phyloP scores from a whole-genome alignment of 1,140 invertebrate genomes.

The Calephelis nemesis region DNA sequence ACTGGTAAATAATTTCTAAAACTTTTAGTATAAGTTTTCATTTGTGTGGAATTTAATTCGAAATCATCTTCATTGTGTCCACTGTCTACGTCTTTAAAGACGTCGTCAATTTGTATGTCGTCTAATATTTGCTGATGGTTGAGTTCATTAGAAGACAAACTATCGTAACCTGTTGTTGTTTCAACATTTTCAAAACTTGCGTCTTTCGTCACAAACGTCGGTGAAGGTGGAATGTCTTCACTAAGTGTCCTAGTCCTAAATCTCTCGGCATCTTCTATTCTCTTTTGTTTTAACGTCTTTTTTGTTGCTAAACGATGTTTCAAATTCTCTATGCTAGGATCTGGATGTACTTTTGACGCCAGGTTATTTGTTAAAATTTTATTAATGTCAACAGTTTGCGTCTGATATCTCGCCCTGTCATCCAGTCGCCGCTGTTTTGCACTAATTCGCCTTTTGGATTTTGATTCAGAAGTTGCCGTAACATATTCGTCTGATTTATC shows the following conservation, averaged over 20 bases:
- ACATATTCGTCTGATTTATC: slow-evolving; percentile 68
- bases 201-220: slow-evolving; percentile 68
- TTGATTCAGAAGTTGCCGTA: slow-evolving; percentile 55
- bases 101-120: slow-evolving; percentile 52
- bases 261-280: slow-evolving; percentile 81
- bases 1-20: slow-evolving; percentile 71
- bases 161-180: slow-evolving; percentile 71
- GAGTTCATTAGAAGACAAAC: slow-evolving; percentile 63
- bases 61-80: slow-evolving; percentile 83
- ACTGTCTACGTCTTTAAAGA: slow-evolving; percentile 57
- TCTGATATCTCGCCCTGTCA: slow-evolving; percentile 85
- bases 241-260: slow-evolving; percentile 83
- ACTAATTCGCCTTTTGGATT: slow-evolving; percentile 53
- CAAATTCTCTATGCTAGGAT: slow-evolving; percentile 71
- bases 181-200: slow-evolving; percentile 69
- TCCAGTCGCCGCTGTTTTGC: slow-evolving; percentile 85
- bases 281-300: slow-evolving; percentile 79
- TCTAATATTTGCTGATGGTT: slow-evolving; percentile 62
- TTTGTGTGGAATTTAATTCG: slow-evolving; percentile 74
- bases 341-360: slow-evolving; percentile 27
- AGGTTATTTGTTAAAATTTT: slow-evolving; percentile 47
- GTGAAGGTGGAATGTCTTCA: slow-evolving; percentile 72
- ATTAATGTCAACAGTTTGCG: slow-evolving; percentile 80
- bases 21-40: slow-evolving; percentile 71
- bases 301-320: slow-evolving; percentile 71